Base-by-base conservation (phyloP, 2,888 invertebrate genomes). In the Heliconius erato region DNA sequence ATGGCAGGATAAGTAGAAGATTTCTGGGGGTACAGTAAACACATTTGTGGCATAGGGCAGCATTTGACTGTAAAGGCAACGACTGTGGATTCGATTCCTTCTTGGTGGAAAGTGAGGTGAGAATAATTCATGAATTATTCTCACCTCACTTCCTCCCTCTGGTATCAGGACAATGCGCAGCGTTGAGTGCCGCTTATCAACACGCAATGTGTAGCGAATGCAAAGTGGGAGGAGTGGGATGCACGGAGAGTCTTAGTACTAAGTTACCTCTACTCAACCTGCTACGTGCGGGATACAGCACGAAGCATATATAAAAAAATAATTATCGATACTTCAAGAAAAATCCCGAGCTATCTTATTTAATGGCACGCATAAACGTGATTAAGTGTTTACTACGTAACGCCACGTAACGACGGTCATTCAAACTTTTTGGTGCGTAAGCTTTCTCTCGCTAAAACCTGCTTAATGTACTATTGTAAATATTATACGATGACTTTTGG, bases 361-460 rank as follows among this genome's bases (percentile, higher is more conserved):
- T 26, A 81, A 59, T 63, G 69, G 59, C 76, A 59, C 68, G 49
- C 74, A 16, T 68, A 77, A 80, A 54, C 69, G 59, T 68, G 68
- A 63, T 59, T 72, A 40, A 32, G 74, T 80, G 59, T 67, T 32
- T 74, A 12, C 19, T 65, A 81, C 81, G 78, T 83, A 83, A 83
- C 78, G 32, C 76, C 28, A 72, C 80, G 67, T 81, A 81, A 81
- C 77, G 40, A 49, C 54, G 81, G 72, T 35, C 72, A 81, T 71
- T 79, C 35, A 32, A 76, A 59, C 23, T 26, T 69, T 80, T 78
- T 65, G 69, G 76, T 77, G 74, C 71, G 78, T 74, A 80, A 80
- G 81, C 81, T 81, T 83, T 83, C 83, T 74, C 83, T 81, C 65
- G 63, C 59, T 81, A 81, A 80, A 77, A 79, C 72, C 68, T 71